Evolutionary conservation across 53 echinoderm and acorn worm genomes (phyloP), one percentile per base, ranked within the genome.

Genomic region (Zoroaster sp.): DNA sequence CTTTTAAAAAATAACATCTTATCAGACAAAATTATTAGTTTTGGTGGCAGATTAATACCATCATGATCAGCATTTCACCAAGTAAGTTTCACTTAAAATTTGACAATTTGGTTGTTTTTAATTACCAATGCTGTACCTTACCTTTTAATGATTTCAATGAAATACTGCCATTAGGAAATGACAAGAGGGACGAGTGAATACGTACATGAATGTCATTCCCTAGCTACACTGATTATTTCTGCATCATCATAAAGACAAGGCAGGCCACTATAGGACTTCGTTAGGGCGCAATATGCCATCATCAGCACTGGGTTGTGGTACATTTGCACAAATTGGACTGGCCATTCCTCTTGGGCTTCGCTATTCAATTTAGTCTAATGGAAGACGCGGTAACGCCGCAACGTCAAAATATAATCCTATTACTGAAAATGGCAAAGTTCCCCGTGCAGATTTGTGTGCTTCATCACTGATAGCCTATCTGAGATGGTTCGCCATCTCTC

Each of bases 281-380:
- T 28, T 28, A 25, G 7, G 28, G 76, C 42, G 76, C 76, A 76
- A 76, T 76, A 76, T 76, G 76, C 46, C 76, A 76, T 15, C 76
- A 10, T 51, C 49, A 28, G 25, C 46, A 14, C 31, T 18, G 17
- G 54, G 46, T 31, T 53, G 54, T 52, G 59, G 36, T 55, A 37
- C 78, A 78, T 78, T 78, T 78, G 54, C 30, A 25, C 78, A 78
- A 78, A 78, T 78, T 78, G 59, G 78, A 59, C 63, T 37, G 54
- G 34, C 32, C 31, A 44, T 34, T 35, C 8, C 17, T 31, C 36
- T 18, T 38, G 43, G 41, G 17, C 21, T n/a, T 33, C 39, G 20
- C 81, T 42, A 67, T 67, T 81, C 81, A 81, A 81, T 81, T 81
- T 67, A 31, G 21, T 42, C 81, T 81, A 81, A 81, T 81, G 81